A percentile compares a stretch with the other conserved stretches of the same genome.
phyloP scores from a whole-genome alignment of 1,140 invertebrate genomes.

The Zaprionus taronus region DNA sequence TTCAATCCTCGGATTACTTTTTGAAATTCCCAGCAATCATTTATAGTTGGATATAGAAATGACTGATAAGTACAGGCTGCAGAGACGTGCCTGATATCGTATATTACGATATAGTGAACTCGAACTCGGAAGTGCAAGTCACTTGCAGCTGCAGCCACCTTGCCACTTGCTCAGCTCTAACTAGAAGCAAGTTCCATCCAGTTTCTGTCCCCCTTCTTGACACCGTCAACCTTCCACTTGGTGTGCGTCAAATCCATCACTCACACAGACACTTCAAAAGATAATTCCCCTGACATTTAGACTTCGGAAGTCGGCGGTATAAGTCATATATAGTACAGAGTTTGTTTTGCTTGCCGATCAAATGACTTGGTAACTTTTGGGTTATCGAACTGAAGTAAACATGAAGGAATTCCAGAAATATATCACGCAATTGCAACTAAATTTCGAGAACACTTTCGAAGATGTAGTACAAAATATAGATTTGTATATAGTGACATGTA shows the following conservation, averaged over 20 bases:
- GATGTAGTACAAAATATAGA: neutral
- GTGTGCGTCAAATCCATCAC: neutral
- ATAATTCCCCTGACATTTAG: neutral
- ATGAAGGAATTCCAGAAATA: neutral
- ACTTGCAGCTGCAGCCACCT: no score
- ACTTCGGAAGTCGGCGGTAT: neutral
- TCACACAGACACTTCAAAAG: neutral
- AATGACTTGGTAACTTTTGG: neutral
- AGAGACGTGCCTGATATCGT: neutral
- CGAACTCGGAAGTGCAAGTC: neutral
- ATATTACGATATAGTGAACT: neutral
- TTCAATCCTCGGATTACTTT: neutral
- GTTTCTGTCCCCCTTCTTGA: neutral
- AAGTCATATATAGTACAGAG: neutral
- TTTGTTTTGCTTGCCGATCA: neutral
- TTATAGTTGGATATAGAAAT: slow-evolving; percentile 4
- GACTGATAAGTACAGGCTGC: neutral
- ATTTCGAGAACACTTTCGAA: neutral
- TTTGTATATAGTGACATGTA: no score
- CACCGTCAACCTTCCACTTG: neutral
- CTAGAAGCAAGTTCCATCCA: no score
- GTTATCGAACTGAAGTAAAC: neutral
- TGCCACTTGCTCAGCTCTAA: no score
- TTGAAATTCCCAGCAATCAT: neutral
- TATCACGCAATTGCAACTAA: neutral